A percentile compares a stretch with the other conserved stretches of the same genome.
Conservation (phyloP, 2,113 vertebrate species). For the Baryphthengus martii region DNA sequence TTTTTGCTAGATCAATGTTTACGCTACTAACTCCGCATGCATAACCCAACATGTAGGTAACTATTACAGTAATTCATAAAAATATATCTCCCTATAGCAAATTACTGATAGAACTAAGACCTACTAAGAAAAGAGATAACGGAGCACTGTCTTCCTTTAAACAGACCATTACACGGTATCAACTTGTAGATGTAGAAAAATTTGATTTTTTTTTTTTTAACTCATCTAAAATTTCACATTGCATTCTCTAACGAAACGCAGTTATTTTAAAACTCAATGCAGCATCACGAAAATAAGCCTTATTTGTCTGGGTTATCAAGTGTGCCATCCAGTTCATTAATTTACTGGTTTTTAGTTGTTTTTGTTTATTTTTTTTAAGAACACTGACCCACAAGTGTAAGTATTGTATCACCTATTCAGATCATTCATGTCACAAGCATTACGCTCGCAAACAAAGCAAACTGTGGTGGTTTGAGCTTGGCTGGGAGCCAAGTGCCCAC, state of each 20-base stretch:
- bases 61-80: neutral
- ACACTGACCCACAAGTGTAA: neutral
- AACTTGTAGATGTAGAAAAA: neutral
- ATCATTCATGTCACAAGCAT: neutral
- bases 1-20: neutral
- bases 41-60: neutral
- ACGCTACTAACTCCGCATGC: neutral
- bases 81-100: neutral
- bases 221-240: neutral
- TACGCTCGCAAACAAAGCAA: neutral
- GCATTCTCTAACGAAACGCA: neutral
- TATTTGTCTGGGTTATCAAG: neutral
- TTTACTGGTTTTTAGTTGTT: too few species aligned
- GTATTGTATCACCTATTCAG: neutral
- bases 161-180: neutral
- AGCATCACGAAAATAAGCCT: neutral
- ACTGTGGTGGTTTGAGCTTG: too few species aligned
- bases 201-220: neutral
- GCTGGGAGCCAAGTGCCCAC: too few species aligned
- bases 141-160: neutral
- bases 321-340: neutral
- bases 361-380: neutral
- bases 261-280: neutral
- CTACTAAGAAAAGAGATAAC: neutral
- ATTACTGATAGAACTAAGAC: neutral